These are phyloP conservation scores for Phytoseiulus persimilis DNA, from an alignment of 2,888 invertebrate genomes.

Conservation along the genomic window DNA sequence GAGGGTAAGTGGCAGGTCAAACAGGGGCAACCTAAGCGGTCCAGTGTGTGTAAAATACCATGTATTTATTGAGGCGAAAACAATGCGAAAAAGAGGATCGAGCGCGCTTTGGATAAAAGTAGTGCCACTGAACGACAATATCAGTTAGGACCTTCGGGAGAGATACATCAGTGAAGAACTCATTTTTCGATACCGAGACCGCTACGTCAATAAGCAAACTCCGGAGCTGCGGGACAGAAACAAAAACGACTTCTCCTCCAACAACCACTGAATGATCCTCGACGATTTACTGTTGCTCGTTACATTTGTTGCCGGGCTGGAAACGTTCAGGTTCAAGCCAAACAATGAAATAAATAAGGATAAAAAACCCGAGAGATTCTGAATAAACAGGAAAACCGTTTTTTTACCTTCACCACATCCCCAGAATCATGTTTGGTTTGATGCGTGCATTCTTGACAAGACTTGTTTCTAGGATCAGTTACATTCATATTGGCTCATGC, in stretches of 20 bases:
- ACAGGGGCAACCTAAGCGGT: neutral
- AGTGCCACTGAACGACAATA: neutral
- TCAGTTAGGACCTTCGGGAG: neutral
- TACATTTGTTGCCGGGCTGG: neutral
- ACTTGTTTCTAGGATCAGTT: too few relatives aligned
- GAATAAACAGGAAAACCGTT: neutral
- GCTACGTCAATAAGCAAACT: neutral
- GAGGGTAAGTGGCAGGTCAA: neutral
- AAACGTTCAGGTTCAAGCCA: neutral
- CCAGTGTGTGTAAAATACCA: constrained; percentile 18
- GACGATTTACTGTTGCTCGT: neutral
- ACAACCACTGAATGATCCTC: neutral
- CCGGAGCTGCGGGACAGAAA: neutral
- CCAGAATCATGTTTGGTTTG: neutral
- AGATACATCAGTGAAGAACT: neutral
- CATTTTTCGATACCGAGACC: neutral
- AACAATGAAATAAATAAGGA: neutral
- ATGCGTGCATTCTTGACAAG: too few relatives aligned
- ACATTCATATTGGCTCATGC: too few relatives aligned
- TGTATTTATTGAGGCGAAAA: constrained; percentile 20
- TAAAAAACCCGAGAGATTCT: neutral
- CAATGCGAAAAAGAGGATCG: neutral
- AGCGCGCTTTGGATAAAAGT: neutral
- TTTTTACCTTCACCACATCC: neutral
- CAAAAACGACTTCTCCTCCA: neutral